Evolutionary conservation across 2,888 invertebrate species (phyloP), one percentile per base, ranked within the genome.

Genomic region (Tenthredo scrophulariae): DNA sequence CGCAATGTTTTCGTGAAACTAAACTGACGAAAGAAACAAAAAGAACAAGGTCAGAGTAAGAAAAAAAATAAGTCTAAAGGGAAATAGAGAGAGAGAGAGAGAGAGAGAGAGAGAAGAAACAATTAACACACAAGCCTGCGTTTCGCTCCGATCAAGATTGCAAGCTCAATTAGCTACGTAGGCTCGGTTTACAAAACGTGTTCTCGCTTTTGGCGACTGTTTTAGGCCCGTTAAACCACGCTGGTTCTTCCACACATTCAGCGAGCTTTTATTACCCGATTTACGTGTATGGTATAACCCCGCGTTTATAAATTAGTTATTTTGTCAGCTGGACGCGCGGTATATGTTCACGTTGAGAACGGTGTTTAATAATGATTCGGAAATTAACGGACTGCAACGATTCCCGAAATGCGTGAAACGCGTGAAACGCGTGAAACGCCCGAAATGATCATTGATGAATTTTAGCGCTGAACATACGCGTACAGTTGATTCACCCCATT

Each of bases 141-240:
- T 46, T 37, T 13, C 15, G 50, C 40, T 9, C 29, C 29, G 26
- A 77, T 77, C 77, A 77, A 77, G 77, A 77, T 80, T 40, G 40
- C 40, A 22, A 80, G 80, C 62, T 80, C 80, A 80, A 80, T 65
- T 26, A 77, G 80, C 80, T 13, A 22, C 22, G 54, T 46, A n/a
- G 33, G n/a, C 22, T 62, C 80, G 62, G 26, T 58, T 80, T 80
- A 80, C 62, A 58, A 77, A 80, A 80, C 62, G 80, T 80, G 62
- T 80, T 80, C 62, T 33, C 62, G 62, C 37, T 62, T 62, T 43
- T 7, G 54, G 22, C 40, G 62, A 37, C 40, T 54, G 26, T 54
- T 77, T 54, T 37, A 74, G 46, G 50, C 54, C 77, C n/a, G 33
- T 29, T 54, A 43, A 74, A 74, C 43, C 18, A 43, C 18, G 54